Base-by-base conservation (phyloP, 2,888 invertebrate species). In the Agriotes lineatus region DNA sequence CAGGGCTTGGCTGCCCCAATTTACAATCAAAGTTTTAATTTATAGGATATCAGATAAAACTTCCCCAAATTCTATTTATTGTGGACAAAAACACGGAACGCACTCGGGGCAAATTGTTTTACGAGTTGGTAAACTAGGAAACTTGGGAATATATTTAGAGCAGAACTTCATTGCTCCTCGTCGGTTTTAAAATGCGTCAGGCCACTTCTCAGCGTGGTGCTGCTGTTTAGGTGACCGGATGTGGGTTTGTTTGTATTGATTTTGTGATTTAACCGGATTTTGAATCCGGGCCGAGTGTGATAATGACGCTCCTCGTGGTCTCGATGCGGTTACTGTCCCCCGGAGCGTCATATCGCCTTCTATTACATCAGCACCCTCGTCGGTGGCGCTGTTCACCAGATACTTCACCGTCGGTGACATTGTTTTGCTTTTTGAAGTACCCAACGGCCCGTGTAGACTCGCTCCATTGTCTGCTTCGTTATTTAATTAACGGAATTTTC, bases 41-140 rank as follows among this genome's bases (percentile, higher is more conserved):
- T 74, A 71, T 74, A 66, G 72, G 30, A 60, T 62, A 73, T 74
- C 73, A 69, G 74, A 74, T 74, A 73, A 72, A 74, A 70, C 67
- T 74, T 72, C 50, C 62, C 56, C 25, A 62, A 66, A 65, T 65
- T 71, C 69, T 71, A 69, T 59, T 63, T 62, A 69, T 67, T 37
- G 56, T 45, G 62, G 42, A 66, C 57, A 65, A 66, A 69, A 62
- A 70, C 60, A 57, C 64, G 52, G 52, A 64, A 64, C 65, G 52
- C 59, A 67, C 48, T 59, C 50, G 48, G 45, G 58, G 67, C 63
- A 68, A 68, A 68, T 68, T 68, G 64, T 63, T 66, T 66, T 66
- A 66, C 59, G 59, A 66, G 59, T 66, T 66, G 20, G 35, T 14
- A 33, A 65, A 65, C 25, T 65, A 57, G 22, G 44, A 65, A 56